These are phyloP conservation scores for Ctena decussata DNA, from an alignment of 2,888 invertebrate genomes.

Conservation along the genomic window DNA sequence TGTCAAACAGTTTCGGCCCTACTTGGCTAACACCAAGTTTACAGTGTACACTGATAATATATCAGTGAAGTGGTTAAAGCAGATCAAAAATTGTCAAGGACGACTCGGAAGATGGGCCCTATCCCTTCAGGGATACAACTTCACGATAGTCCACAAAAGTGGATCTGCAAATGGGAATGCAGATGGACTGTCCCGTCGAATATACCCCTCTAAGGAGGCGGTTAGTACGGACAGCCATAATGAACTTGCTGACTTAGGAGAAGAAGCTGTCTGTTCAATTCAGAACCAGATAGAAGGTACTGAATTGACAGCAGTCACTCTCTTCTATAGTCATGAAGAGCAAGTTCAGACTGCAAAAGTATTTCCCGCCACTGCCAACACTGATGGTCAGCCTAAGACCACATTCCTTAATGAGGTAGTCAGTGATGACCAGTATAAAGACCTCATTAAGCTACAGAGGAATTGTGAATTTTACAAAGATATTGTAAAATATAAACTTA, in stretches of 20 bases:
- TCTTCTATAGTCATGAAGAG: not conserved
- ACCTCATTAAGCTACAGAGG: too few species aligned
- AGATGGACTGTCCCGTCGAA: not conserved
- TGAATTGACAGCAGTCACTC: not conserved
- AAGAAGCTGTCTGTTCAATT: not conserved
- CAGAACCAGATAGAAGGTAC: not conserved
- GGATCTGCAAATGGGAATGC: not conserved
- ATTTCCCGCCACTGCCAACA: not conserved
- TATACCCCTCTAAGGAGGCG: not conserved
- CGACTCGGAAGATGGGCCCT: slow-evolving; percentile 36
- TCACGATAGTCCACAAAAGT: not conserved
- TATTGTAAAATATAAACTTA: too few species aligned
- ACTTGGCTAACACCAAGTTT: slow-evolving; percentile 51
- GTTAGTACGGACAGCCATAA: not conserved
- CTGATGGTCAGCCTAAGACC: not conserved
- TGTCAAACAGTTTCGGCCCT: slow-evolving; percentile 42
- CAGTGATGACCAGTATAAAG: too few species aligned
- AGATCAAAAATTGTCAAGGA: slow-evolving; percentile 34
- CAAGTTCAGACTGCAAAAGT: not conserved
- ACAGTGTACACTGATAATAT: slow-evolving; percentile 61
- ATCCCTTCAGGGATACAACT: slow-evolving; percentile 4
- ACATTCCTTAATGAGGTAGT: too few species aligned
- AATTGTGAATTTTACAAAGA: too few species aligned
- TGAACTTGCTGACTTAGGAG: not conserved
- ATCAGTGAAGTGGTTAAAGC: slow-evolving; percentile 41